Evolutionary conservation across 1,140 invertebrate genomes (phyloP).

Genomic region (Riptortus pedestris): DNA sequence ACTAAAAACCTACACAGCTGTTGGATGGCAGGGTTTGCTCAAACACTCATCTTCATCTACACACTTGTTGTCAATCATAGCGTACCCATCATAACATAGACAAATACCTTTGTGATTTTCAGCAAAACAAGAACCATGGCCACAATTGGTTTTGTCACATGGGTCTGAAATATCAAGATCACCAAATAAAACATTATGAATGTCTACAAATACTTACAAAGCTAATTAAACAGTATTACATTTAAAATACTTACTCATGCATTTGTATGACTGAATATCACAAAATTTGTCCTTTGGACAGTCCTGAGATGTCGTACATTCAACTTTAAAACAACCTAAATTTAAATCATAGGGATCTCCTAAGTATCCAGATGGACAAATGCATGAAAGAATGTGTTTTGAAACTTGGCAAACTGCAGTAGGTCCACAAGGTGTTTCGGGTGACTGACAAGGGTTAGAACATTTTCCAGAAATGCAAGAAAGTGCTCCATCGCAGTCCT

Average conservation of each 20-base stretch:
- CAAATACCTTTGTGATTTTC: constrained; percentile 59
- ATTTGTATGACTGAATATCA: constrained; percentile 61
- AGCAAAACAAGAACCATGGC: constrained; percentile 59
- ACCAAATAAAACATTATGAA: not conserved
- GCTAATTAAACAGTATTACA: not conserved
- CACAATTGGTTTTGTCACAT: constrained; percentile 60
- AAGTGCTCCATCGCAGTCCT: constrained; percentile 58
- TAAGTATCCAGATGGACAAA: constrained; percentile 64
- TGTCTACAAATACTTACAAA: not conserved
- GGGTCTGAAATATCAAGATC: constrained; percentile 46
- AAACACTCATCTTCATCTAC: constrained; percentile 74
- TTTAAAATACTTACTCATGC: constrained; percentile 47
- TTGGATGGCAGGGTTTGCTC: constrained; percentile 59
- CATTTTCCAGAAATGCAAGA: constrained; percentile 62
- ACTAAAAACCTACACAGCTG: constrained; percentile 54
- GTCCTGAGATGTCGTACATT: constrained; percentile 64
- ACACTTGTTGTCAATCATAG: constrained; percentile 52
- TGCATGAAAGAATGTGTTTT: constrained; percentile 56
- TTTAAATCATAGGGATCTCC: constrained; percentile 63
- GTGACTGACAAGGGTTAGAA: constrained; percentile 58
- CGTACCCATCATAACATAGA: constrained; percentile 62
- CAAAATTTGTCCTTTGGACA: constrained; percentile 65
- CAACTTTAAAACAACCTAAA: constrained; percentile 70
- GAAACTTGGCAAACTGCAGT: constrained; percentile 60
- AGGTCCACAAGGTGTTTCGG: constrained; percentile 47